A percentile compares a stretch with the other conserved stretches of the same genome.
Conservation (phyloP, 2,113 vertebrate species). For the Protobothrops flavoviridis region DNA sequence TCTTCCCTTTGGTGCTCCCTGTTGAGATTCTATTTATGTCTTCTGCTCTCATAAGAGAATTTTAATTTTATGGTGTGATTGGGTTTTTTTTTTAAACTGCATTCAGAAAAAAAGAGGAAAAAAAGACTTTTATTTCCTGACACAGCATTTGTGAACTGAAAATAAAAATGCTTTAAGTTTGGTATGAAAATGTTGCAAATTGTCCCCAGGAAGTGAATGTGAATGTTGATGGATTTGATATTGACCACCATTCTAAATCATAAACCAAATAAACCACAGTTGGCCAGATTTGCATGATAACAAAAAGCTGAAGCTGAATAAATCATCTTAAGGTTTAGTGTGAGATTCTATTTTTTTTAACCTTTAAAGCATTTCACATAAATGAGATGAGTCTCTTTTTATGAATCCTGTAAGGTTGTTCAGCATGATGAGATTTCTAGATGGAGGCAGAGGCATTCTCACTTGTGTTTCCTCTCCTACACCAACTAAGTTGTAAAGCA, state of each 20-base stretch:
- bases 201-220: background rate
- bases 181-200: background rate
- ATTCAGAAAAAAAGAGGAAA: background rate
- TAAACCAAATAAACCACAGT: background rate
- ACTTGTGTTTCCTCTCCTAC: too few species aligned
- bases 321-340: background rate
- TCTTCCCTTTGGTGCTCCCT: background rate
- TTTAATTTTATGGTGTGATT: constrained; percentile 2
- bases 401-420: background rate
- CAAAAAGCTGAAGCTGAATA: background rate
- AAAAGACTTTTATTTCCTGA: background rate
- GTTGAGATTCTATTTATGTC: constrained; percentile 24
- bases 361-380: background rate
- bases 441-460: background rate
- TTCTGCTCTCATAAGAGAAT: background rate
- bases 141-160: background rate
- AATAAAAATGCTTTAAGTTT: background rate
- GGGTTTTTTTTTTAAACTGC: background rate
- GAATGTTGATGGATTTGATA: background rate
- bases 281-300: background rate
- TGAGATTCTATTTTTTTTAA: background rate
- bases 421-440: background rate
- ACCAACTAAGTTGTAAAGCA: background rate
- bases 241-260: background rate
- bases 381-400: background rate